These are phyloP conservation scores for Thyatira batis DNA, from an alignment of 2,888 invertebrate species.

Conservation along the genomic window DNA sequence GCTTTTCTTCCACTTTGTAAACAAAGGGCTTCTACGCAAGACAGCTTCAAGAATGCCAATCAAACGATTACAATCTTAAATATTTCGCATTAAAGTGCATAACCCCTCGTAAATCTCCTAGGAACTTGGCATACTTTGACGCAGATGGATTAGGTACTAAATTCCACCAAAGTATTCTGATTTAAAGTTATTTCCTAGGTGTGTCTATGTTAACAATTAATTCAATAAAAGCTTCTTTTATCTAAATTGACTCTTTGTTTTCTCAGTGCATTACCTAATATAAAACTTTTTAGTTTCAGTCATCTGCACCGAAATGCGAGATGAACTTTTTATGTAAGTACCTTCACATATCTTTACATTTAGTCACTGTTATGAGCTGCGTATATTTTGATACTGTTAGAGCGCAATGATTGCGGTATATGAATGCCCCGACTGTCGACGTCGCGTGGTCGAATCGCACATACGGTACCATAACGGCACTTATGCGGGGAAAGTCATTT, in stretches of 20 bases:
- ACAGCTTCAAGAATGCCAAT: not conserved
- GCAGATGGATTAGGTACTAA: not conserved
- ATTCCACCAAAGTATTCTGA: not conserved
- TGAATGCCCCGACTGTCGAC: no score
- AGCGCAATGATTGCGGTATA: no score
- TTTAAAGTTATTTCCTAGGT: not conserved
- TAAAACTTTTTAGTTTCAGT: slow-evolving; percentile 26
- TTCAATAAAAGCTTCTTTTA: no score
- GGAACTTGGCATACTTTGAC: not conserved
- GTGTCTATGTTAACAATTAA: not conserved
- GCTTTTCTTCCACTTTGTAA: slow-evolving; percentile 20
- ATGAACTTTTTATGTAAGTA: slow-evolving; percentile 38
- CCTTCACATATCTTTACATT: slow-evolving; percentile 8
- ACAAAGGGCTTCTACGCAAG: slow-evolving; percentile 17
- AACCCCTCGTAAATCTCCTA: not conserved
- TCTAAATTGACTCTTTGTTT: slow-evolving; percentile 8
- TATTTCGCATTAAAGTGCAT: not conserved
- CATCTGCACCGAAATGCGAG: slow-evolving; percentile 10
- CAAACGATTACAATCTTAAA: not conserved
- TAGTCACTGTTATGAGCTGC: no score
- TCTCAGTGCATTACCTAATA: slow-evolving; percentile 4
- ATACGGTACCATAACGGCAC: no score
- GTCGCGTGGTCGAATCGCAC: no score
- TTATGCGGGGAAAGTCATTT: no score
- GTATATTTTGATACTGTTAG: no score